A percentile compares a stretch with the other conserved stretches of the same genome.
These are phyloP conservation scores for Odontamblyopus rebecca DNA, from an alignment of 2,797 vertebrate species.

Conservation along the genomic window DNA sequence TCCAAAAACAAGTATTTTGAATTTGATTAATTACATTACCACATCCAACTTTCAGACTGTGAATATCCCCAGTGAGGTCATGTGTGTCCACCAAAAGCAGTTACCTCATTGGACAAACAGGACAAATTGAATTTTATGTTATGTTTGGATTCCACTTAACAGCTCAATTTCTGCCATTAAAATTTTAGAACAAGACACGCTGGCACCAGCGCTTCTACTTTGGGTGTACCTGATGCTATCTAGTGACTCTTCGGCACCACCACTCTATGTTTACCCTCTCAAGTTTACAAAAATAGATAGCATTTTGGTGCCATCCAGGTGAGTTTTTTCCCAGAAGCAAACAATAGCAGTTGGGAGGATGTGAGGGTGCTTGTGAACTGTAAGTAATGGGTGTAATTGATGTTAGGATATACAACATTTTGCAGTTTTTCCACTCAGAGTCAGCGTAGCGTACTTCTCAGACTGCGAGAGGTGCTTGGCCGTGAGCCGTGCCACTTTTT, in stretches of 20 bases:
- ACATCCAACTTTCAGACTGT: neutral
- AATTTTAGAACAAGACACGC: neutral
- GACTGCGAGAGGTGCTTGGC: slow-evolving; percentile 55
- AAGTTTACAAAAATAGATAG: slow-evolving; percentile 30
- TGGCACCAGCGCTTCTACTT: slow-evolving; percentile 1
- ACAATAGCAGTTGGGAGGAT: slow-evolving; percentile 49
- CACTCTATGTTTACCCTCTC: slow-evolving; percentile 30
- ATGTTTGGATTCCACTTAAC: slow-evolving; percentile 8
- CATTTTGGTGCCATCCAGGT: slow-evolving; percentile 45
- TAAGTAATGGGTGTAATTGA: slow-evolving; percentile 58
- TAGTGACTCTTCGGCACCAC: neutral
- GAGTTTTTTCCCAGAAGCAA: slow-evolving; percentile 45
- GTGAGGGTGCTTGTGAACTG: slow-evolving; percentile 54
- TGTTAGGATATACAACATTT: slow-evolving; percentile 46
- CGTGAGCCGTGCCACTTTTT: slow-evolving; percentile 49
- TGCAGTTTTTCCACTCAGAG: slow-evolving; percentile 35
- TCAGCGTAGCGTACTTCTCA: slow-evolving; percentile 49
- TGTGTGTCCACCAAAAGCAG: neutral
- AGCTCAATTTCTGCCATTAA: slow-evolving; percentile 9
- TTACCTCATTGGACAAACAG: slow-evolving; percentile 9
- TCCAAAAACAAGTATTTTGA: slow-evolving; percentile 3
- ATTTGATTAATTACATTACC: slow-evolving; percentile 1
- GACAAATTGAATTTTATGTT: slow-evolving; percentile 11
- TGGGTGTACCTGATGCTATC: slow-evolving; percentile 12
- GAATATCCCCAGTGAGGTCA: slow-evolving; percentile 8